These are phyloP conservation scores for Eremophila alpestris DNA, from an alignment of 2,797 vertebrate species.

Conservation along the genomic window DNA sequence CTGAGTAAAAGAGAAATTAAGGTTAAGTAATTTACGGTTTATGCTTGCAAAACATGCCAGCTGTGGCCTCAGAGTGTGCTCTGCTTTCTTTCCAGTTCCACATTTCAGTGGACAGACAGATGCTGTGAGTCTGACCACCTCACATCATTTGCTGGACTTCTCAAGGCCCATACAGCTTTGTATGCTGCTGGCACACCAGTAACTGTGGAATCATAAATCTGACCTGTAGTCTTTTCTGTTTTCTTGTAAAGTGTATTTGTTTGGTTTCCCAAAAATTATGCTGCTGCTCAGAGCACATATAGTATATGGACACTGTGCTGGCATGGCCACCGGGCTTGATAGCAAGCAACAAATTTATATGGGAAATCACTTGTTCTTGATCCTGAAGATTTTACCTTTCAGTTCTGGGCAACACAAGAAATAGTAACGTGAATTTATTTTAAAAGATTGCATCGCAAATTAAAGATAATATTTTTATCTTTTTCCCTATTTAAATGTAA, in stretches of 20 bases:
- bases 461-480: background rate
- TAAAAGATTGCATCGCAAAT: background rate
- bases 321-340: background rate
- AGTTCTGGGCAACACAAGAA: background rate
- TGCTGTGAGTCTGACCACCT: background rate
- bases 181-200: background rate
- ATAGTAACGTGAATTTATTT: background rate
- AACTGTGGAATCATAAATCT: background rate
- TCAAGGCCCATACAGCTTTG: background rate
- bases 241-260: background rate
- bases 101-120: background rate
- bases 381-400: background rate
- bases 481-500: background rate
- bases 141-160: background rate
- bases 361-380: background rate
- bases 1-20: background rate
- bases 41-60: accelerated
- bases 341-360: background rate
- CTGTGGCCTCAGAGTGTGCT: background rate
- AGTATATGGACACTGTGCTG: background rate
- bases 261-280: background rate
- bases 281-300: background rate
- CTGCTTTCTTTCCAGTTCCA: background rate
- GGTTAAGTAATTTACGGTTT: background rate
- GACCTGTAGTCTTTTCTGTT: background rate